A percentile compares a stretch with the other conserved stretches of the same genome.
Conservation (phyloP, 2,113 vertebrate genomes). For the Phasianus colchicus region DNA sequence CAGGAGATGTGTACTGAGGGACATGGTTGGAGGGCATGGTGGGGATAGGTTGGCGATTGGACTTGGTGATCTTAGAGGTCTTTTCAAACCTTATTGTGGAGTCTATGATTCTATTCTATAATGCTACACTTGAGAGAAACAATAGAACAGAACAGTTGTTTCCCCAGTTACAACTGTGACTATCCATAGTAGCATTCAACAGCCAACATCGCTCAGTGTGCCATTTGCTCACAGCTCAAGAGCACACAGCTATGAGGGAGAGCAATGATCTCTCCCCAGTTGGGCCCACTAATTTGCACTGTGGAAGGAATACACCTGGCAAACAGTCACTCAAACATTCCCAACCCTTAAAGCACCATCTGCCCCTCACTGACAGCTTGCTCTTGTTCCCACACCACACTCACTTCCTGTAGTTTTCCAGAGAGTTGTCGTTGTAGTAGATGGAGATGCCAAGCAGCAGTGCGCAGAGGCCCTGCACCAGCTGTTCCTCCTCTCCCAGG, state of each 20-base stretch:
- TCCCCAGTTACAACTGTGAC: neutral
- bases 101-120: too few relatives aligned
- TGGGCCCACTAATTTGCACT: neutral
- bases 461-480: constrained; percentile 96
- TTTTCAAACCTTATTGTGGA: too few relatives aligned
- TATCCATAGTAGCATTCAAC: neutral
- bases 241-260: neutral
- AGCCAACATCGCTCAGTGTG: neutral
- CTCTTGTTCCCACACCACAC: neutral
- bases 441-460: constrained; percentile 96
- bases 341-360: neutral
- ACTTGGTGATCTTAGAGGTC: too few relatives aligned
- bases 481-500: constrained; percentile 94
- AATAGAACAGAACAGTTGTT: neutral
- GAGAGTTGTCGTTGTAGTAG: constrained; percentile 97
- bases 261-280: too few relatives aligned
- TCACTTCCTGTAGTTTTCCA: constrained; percentile 96
- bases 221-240: too few relatives aligned
- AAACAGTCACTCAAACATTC: neutral
- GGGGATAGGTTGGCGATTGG: too few relatives aligned
- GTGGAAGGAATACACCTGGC: fast-evolving
- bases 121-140: neutral
- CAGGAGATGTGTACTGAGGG: too few relatives aligned
- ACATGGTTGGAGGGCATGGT: too few relatives aligned
- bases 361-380: neutral